Percentiles rank a stretch among this genome's conserved stretches.
Evolutionary conservation across 1,140 invertebrate species (phyloP).

Genomic region (Heliconius congener): DNA sequence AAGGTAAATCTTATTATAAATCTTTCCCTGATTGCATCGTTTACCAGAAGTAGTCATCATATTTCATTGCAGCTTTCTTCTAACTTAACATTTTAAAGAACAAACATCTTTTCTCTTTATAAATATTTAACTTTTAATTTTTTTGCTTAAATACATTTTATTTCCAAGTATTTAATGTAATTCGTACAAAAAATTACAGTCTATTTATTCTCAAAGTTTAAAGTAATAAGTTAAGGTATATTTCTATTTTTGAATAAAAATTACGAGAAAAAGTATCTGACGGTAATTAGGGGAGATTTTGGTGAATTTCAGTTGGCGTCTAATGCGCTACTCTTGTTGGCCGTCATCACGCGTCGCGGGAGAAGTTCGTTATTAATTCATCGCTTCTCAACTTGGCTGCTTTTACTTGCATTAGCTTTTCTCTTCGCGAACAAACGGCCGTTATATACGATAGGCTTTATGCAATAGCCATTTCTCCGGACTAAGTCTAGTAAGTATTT

Average conservation of each 20-base stretch:
- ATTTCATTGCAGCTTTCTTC: slow-evolving; percentile 66
- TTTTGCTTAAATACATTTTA: not conserved
- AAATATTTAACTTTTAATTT: not conserved
- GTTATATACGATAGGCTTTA: slow-evolving; percentile 44
- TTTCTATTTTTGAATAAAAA: slow-evolving; percentile 49
- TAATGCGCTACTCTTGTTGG: slow-evolving; percentile 80
- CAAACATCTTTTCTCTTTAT: not conserved
- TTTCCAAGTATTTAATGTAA: slow-evolving; percentile 1
- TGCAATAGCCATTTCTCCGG: not conserved
- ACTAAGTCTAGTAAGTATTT: not conserved
- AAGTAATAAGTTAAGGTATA: slow-evolving; percentile 39
- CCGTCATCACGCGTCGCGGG: slow-evolving; percentile 78
- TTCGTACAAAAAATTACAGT: slow-evolving; percentile 18
- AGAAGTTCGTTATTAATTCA: slow-evolving; percentile 80
- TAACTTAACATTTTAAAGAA: slow-evolving; percentile 55
- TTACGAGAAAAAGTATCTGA: slow-evolving; percentile 52
- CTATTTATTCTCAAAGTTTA: slow-evolving; percentile 9
- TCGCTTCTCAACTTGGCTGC: slow-evolving; percentile 63
- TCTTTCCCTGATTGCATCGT: slow-evolving; percentile 74
- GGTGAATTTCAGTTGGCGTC: slow-evolving; percentile 63
- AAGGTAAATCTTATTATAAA: slow-evolving; percentile 60
- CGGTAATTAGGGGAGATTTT: slow-evolving; percentile 69
- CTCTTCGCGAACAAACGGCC: slow-evolving; percentile 47
- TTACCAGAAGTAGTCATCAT: slow-evolving; percentile 71
- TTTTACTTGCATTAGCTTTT: slow-evolving; percentile 63